phyloP scores from a whole-genome alignment of 2,113 vertebrate genomes.

The Speoplatyrhinus poulsoni region DNA sequence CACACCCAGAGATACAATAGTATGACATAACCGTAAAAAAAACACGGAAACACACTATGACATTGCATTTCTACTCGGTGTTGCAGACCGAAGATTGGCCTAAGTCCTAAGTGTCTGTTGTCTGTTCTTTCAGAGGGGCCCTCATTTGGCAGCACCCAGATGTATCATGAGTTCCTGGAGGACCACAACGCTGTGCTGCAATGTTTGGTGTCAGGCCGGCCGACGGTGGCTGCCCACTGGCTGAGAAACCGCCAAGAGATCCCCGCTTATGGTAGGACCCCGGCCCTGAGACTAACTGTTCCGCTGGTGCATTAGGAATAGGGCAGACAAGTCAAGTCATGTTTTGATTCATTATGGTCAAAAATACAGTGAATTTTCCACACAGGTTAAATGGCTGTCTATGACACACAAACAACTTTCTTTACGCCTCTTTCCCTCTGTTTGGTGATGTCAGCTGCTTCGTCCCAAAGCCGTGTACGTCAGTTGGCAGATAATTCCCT shows the following conservation, averaged over 20 bases:
- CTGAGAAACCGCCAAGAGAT: slow-evolving; percentile 26
- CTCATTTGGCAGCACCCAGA: slow-evolving; percentile 51
- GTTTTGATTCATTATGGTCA: too few species aligned
- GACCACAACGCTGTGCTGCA: slow-evolving; percentile 56
- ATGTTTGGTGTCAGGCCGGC: slow-evolving; percentile 66
- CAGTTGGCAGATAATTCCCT: slow-evolving; percentile 47
- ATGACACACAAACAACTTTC: too few species aligned
- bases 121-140: slow-evolving; percentile 53
- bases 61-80: neutral
- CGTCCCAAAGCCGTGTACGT: slow-evolving; percentile 1
- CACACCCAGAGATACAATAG: too few species aligned
- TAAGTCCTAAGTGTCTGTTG: neutral
- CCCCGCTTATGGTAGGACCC: slow-evolving; percentile 55
- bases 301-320: neutral
- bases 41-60: neutral
- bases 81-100: neutral
- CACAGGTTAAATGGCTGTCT: too few species aligned
- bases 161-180: slow-evolving; percentile 74
- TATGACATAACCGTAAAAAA: neutral
- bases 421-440: neutral
- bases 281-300: neutral
- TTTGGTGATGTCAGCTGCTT: slow-evolving; percentile 10
- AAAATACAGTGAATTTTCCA: too few species aligned
- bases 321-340: too few species aligned
- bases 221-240: slow-evolving; percentile 68